Percentiles rank a stretch among this genome's conserved stretches.
These are phyloP conservation scores for Diaprepes abbreviatus DNA, from an alignment of 2,888 invertebrate species.

Conservation along the genomic window DNA sequence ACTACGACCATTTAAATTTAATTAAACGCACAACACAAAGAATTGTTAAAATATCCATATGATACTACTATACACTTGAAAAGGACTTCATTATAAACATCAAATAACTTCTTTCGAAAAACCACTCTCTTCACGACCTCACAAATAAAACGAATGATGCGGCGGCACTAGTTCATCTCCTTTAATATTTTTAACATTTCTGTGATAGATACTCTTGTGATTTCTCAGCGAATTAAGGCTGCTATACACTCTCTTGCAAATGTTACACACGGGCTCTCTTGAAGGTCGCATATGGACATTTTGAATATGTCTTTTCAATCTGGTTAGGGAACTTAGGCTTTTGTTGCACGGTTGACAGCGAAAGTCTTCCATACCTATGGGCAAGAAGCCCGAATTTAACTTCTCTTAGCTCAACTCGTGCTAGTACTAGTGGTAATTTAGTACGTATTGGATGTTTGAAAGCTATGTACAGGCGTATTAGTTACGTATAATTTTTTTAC, in stretches of 20 bases:
- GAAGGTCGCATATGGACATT: conserved; percentile 93
- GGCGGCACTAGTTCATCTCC: conserved; percentile 60
- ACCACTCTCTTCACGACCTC: conserved; percentile 35
- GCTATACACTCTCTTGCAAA: conserved; percentile 93
- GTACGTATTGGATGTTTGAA: conserved; percentile 15
- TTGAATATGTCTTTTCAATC: conserved; percentile 92
- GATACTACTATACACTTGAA: no score
- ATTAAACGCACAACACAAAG: no score
- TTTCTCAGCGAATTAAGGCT: conserved; percentile 91
- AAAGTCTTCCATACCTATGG: conserved; percentile 84
- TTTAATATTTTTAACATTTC: conserved; percentile 82
- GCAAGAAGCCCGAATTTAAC: conserved; percentile 45
- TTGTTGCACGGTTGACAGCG: conserved; percentile 94
- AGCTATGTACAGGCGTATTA: conserved; percentile 41
- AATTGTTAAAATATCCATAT: no score
- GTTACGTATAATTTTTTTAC: conserved; percentile 19
- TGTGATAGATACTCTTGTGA: conserved; percentile 94
- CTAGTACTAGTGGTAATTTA: conserved; percentile 29
- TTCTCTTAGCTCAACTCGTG: conserved; percentile 25
- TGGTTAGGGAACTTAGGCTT: conserved; percentile 87
- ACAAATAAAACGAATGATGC: conserved; percentile 65
- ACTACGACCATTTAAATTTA: no score
- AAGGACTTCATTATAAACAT: conserved; percentile 29
- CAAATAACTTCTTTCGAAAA: neutral
- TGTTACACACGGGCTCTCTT: conserved; percentile 92